Conservation (phyloP, 2,113 vertebrate genomes). For the Lampris megalopsis region DNA sequence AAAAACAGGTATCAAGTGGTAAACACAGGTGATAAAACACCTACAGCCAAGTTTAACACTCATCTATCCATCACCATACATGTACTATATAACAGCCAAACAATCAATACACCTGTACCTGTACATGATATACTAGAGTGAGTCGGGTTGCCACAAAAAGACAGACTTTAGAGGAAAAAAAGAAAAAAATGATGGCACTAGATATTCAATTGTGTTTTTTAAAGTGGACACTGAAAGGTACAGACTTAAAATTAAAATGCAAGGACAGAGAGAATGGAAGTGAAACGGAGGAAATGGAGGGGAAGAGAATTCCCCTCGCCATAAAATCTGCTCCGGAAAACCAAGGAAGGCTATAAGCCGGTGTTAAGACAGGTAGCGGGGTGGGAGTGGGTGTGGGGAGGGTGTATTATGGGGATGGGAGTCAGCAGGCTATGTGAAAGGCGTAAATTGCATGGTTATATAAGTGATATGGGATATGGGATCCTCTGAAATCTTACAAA, state of each 20-base stretch:
- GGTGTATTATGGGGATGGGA: constrained; percentile 18
- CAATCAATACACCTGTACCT: constrained; percentile 11
- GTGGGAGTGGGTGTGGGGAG: constrained; percentile 34
- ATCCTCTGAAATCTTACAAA: constrained; percentile 62
- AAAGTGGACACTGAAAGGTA: neutral
- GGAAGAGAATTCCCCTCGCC: constrained; percentile 45
- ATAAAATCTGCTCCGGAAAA: constrained; percentile 70
- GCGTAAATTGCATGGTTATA: constrained; percentile 70
- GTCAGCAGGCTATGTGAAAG: constrained; percentile 63
- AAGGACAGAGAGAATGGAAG: neutral
- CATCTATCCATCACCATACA: constrained; percentile 8
- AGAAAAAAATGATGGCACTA: neutral
- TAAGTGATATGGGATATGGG: constrained; percentile 69
- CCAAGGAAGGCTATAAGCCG: constrained; percentile 61
- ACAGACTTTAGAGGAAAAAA: constrained; percentile 18
- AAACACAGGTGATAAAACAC: constrained; percentile 24
- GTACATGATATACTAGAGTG: constrained; percentile 11
- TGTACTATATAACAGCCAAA: neutral
- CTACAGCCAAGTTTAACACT: neutral
- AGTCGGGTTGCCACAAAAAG: constrained; percentile 12
- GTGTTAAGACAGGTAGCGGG: constrained; percentile 61
- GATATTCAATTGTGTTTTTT: neutral
- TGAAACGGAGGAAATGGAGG: constrained; percentile 48
- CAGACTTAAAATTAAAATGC: neutral
- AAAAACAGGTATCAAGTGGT: constrained; percentile 22